Base-by-base conservation (phyloP, 1,140 invertebrate species). In the Drosophila saltans region DNA sequence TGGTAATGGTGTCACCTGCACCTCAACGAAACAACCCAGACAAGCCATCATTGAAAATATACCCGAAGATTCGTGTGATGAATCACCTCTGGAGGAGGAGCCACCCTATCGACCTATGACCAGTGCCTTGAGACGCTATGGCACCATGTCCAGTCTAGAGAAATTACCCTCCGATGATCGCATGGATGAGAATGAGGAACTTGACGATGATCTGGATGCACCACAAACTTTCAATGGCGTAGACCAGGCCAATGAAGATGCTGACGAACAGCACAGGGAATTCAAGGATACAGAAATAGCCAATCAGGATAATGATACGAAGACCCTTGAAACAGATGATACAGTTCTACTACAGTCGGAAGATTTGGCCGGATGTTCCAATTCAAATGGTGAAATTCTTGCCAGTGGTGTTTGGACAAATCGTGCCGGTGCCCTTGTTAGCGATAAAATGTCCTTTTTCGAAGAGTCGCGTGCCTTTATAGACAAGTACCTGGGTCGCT, bases 101-200 rank as follows among this genome's bases (percentile, higher is more conserved):
- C 94, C 93, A 16, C 94, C 94, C 1, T 94, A 94, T 77, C 76
- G 93, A 24, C 93, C 93, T 6, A 92, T 94, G 73, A 93, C 91
- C 66, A 91, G 85, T 86, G 86, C 95, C 26, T 91, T 94, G 72
- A 89, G 95, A 45, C 94, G 94, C 65, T 94, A 93, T 81, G 96
- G 96, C 6, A 97, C 96, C 6, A 95, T 97, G 93, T 96, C 96
- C 66, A 97, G 96, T 81, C 91, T 97, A 55, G 96, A 96, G 91
- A 93, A 94, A 71, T 74, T 95, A 26, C 95, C 95, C 76, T 93
- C 89, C 39, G 91, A 88, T 4, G 80, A 83, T 55, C 78, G 82
- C 16, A 68, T 83, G 65, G 85, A 91, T 16, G 85, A 73, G 72
- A 81, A 65, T 26, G 84, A 94, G 8, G 93, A 94, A 24, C 57